phyloP scores from a whole-genome alignment of 2,797 vertebrate genomes.

The Gallinago nigripennis region DNA sequence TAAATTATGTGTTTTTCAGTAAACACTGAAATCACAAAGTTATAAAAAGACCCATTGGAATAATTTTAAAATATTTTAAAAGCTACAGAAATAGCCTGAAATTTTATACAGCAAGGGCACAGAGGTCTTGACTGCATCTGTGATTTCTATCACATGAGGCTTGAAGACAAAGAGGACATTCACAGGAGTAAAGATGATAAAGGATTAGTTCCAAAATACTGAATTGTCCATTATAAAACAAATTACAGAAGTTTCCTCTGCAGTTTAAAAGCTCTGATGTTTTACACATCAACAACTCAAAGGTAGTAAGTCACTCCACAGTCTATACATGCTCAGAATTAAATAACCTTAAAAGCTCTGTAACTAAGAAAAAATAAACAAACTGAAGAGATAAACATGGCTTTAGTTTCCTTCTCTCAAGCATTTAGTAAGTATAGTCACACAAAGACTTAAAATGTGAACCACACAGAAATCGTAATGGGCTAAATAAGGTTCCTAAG shows the following conservation, averaged over 20 bases:
- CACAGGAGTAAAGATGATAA: constrained; percentile 10
- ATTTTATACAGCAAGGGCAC: constrained; percentile 5
- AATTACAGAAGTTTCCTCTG: not conserved
- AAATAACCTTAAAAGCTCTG: not conserved
- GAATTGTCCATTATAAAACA: not conserved
- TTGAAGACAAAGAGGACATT: constrained; percentile 21
- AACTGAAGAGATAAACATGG: not conserved
- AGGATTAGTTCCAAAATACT: constrained; percentile 15
- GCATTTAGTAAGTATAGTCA: not conserved
- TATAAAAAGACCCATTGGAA: not conserved
- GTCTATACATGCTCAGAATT: not conserved
- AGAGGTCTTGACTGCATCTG: not conserved
- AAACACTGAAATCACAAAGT: not conserved
- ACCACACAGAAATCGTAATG: not conserved
- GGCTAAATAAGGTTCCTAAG: not conserved
- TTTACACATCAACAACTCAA: not conserved
- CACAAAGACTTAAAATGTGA: not conserved
- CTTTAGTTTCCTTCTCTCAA: not conserved
- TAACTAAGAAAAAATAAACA: not conserved
- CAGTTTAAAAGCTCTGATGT: not conserved
- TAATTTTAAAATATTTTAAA: constrained; percentile 2
- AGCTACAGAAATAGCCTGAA: constrained; percentile 1
- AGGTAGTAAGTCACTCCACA: not conserved
- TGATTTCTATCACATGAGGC: not conserved
- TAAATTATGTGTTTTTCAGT: not conserved